These are phyloP conservation scores for Anolis sagrei DNA, from an alignment of 2,113 vertebrate species.

Conservation along the genomic window DNA sequence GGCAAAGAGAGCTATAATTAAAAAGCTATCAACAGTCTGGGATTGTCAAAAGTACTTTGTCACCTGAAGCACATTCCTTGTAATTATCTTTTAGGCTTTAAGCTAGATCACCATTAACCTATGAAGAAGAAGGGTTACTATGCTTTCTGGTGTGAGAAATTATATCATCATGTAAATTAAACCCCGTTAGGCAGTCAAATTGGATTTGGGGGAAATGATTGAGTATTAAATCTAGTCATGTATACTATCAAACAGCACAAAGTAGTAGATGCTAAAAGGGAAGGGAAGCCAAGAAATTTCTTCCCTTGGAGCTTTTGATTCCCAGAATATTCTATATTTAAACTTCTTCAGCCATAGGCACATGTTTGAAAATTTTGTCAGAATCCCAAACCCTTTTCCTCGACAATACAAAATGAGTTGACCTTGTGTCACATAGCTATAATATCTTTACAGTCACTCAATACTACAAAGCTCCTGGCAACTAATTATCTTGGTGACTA, in stretches of 20 bases:
- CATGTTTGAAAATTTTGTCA: not conserved
- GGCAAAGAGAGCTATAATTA: constrained; percentile 74
- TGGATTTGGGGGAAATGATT: constrained; percentile 74
- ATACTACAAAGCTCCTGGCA: constrained; percentile 58
- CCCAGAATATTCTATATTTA: not conserved
- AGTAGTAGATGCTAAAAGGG: constrained; percentile 49
- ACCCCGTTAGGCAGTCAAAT: constrained; percentile 75
- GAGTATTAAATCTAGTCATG: constrained; percentile 72
- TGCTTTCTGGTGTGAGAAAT: constrained; percentile 80
- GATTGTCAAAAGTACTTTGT: constrained; percentile 78
- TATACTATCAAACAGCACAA: constrained; percentile 72
- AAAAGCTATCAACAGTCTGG: constrained; percentile 75
- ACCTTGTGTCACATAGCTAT: constrained; percentile 53
- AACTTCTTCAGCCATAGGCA: not conserved
- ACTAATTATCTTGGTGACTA: constrained; percentile 50
- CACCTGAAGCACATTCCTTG: constrained; percentile 75
- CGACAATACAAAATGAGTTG: constrained; percentile 60
- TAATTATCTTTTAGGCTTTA: constrained; percentile 79
- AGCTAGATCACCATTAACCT: constrained; percentile 80
- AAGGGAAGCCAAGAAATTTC: constrained; percentile 30
- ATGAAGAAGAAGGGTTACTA: constrained; percentile 73
- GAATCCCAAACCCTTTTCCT: not conserved
- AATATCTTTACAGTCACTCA: constrained; percentile 44
- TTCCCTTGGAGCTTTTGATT: constrained; percentile 40
- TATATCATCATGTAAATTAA: constrained; percentile 80